phyloP scores from a whole-genome alignment of 2,797 vertebrate genomes.

The Cuniculus paca region DNA sequence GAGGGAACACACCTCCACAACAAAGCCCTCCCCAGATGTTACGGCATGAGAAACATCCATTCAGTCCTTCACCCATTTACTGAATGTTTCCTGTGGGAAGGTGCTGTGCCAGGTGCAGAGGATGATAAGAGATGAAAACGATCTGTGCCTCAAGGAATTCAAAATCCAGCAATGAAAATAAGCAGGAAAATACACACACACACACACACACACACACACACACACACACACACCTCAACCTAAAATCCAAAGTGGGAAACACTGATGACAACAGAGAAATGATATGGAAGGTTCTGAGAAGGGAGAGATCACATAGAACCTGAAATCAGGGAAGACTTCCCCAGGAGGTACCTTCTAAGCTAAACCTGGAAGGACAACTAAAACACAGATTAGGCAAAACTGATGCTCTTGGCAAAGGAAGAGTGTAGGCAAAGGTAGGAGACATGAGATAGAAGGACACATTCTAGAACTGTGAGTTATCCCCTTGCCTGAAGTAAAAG shows the following conservation, averaged over 20 bases:
- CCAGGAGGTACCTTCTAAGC: not conserved
- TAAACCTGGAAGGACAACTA: not conserved
- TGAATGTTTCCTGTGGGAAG: not conserved
- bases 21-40: not conserved
- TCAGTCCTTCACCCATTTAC: not conserved
- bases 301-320: not conserved
- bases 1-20: not conserved
- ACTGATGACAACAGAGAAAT: not conserved
- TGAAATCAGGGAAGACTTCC: not conserved
- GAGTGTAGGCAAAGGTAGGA: not conserved
- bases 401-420: not conserved
- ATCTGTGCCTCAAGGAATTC: not conserved
- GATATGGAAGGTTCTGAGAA: not conserved
- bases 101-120: not conserved
- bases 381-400: not conserved
- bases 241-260: conserved; percentile 22
- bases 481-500: not conserved
- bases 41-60: not conserved
- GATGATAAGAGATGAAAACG: not conserved
- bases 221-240: not conserved
- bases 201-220: not conserved
- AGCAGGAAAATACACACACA: not conserved
- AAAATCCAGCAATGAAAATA: not conserved
- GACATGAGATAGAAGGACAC: not conserved
- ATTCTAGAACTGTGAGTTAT: not conserved